Conservation (phyloP, 2,888 invertebrate genomes). For the Rhodophaea formosa region DNA sequence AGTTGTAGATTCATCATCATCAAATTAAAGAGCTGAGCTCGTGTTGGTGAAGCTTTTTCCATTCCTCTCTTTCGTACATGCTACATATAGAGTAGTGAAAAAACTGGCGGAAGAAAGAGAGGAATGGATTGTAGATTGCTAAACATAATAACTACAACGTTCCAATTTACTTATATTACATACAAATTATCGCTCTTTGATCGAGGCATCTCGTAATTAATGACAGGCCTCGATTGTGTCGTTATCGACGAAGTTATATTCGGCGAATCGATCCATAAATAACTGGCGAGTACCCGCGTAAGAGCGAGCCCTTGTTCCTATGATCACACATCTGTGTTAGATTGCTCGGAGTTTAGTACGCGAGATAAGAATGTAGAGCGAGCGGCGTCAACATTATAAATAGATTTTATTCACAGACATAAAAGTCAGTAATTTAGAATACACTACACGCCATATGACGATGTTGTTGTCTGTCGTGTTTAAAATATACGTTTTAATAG, state of each 20-base stretch:
- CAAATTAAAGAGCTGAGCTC: no score
- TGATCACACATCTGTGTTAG: conserved; percentile 54
- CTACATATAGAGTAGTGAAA: no score
- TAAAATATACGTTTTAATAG: conserved; percentile 49
- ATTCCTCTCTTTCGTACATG: no score
- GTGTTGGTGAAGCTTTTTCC: no score
- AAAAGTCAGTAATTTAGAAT: conserved; percentile 58
- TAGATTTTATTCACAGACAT: conserved; percentile 71
- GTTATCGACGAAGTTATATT: conserved; percentile 18
- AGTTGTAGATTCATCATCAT: no score
- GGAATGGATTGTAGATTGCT: no score
- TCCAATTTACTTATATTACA: conserved; percentile 1
- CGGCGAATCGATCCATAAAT: conserved; percentile 26
- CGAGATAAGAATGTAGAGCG: conserved; percentile 76
- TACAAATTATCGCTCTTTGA: neutral
- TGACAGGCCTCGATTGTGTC: conserved; percentile 6
- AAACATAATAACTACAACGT: neutral
- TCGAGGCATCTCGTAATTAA: conserved; percentile 1
- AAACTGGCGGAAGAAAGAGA: no score
- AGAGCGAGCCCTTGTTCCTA: conserved; percentile 32
- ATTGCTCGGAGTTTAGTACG: conserved; percentile 50
- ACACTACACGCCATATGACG: conserved; percentile 48
- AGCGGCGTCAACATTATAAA: conserved; percentile 74
- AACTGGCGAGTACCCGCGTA: conserved; percentile 20
- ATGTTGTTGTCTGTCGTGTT: conserved; percentile 49